These are phyloP conservation scores for Amazona vittata DNA, from an alignment of 2,113 vertebrate genomes.

Conservation along the genomic window DNA sequence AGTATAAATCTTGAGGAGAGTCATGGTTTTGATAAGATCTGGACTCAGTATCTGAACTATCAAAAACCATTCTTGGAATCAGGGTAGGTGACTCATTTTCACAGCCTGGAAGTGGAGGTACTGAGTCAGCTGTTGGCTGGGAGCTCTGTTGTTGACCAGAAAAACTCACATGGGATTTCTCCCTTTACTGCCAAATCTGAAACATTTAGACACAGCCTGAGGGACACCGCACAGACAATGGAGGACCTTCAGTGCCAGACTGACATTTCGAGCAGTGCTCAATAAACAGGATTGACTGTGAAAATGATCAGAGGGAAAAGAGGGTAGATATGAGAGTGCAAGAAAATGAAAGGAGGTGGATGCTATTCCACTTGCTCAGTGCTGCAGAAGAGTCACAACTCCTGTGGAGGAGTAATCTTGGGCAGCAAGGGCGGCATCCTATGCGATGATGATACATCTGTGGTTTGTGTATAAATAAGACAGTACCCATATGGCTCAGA, in stretches of 20 bases:
- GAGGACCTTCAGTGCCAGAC: neutral
- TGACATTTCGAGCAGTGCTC: neutral
- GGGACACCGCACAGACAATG: neutral
- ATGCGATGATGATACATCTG: neutral
- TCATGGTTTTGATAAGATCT: neutral
- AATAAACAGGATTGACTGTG: neutral
- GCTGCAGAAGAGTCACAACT: neutral
- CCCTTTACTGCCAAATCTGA: neutral
- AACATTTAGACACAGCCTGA: neutral
- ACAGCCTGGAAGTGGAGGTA: neutral
- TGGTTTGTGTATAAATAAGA: neutral
- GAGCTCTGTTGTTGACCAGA: neutral
- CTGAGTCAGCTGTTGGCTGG: constrained; percentile 23
- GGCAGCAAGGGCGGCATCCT: neutral
- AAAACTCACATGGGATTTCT: neutral
- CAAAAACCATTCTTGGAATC: neutral
- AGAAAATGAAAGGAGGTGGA: neutral
- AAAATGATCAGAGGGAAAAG: neutral
- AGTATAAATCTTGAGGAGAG: neutral
- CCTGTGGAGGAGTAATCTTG: neutral
- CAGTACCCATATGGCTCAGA: neutral
- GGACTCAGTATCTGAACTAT: neutral
- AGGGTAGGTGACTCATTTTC: neutral
- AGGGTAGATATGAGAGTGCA: neutral
- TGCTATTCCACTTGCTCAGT: neutral